Percentiles rank a stretch among this genome's conserved stretches.
These are phyloP conservation scores for Apantesis nais DNA, from an alignment of 2,888 invertebrate species.

Conservation along the genomic window DNA sequence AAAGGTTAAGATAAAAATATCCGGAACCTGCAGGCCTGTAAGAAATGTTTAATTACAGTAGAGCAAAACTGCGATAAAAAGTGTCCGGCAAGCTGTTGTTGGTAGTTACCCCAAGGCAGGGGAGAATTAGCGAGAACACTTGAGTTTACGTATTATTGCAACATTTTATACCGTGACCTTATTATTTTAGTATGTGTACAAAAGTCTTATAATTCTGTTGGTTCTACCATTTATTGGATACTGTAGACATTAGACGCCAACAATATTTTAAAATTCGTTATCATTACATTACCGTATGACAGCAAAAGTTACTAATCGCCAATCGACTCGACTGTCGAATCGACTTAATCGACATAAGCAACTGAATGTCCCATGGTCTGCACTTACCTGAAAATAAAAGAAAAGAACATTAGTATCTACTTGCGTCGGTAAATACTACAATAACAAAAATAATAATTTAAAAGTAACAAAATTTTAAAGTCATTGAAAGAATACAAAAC, in stretches of 20 bases:
- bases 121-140: neutral
- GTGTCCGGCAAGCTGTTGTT: neutral
- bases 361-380: neutral
- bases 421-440: neutral
- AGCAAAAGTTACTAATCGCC: neutral
- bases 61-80: neutral
- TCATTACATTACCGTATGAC: neutral
- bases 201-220: too few species aligned
- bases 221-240: too few species aligned
- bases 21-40: neutral
- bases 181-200: neutral
- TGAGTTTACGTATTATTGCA: too few species aligned
- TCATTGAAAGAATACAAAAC: neutral
- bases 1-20: neutral
- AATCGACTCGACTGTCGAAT: constrained; percentile 1
- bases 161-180: neutral
- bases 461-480: neutral
- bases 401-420: neutral
- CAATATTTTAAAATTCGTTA: neutral
- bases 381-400: constrained; percentile 20
- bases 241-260: too few species aligned
- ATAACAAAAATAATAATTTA: neutral
- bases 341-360: too few species aligned
- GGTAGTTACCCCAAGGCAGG: neutral
- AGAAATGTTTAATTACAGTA: neutral